These are phyloP conservation scores for Aix galericulata DNA, from an alignment of 2,113 vertebrate species.

Conservation along the genomic window DNA sequence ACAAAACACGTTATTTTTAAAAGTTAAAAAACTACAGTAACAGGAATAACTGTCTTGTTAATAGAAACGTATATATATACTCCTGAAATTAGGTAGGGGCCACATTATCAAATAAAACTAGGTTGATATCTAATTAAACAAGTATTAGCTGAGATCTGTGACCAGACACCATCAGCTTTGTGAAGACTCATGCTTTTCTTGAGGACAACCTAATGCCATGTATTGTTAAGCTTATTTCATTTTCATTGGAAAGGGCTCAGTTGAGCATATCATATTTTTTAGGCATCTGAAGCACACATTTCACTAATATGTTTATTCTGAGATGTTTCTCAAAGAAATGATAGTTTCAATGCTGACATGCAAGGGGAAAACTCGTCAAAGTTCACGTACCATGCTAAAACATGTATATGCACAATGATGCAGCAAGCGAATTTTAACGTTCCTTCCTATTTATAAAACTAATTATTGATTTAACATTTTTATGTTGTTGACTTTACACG, in stretches of 20 bases:
- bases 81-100: not conserved
- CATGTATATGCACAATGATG: not conserved
- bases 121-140: not conserved
- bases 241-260: not conserved
- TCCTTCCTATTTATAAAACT: not conserved
- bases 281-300: not conserved
- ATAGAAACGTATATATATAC: not conserved
- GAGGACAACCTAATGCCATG: not conserved
- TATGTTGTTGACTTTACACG: not conserved
- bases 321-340: not conserved
- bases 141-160: not conserved
- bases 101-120: not conserved
- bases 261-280: not conserved
- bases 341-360: not conserved
- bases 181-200: not conserved
- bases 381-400: not conserved
- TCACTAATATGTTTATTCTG: not conserved
- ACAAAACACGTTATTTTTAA: no score
- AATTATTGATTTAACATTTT: not conserved
- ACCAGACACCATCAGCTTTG: not conserved
- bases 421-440: not conserved
- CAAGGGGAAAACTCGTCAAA: not conserved
- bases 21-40: not conserved
- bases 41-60: not conserved
- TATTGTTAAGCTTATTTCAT: not conserved